Conservation (phyloP, 37 sponge, comb jelly and placozoan species). For the Bolinopsis microptera region DNA sequence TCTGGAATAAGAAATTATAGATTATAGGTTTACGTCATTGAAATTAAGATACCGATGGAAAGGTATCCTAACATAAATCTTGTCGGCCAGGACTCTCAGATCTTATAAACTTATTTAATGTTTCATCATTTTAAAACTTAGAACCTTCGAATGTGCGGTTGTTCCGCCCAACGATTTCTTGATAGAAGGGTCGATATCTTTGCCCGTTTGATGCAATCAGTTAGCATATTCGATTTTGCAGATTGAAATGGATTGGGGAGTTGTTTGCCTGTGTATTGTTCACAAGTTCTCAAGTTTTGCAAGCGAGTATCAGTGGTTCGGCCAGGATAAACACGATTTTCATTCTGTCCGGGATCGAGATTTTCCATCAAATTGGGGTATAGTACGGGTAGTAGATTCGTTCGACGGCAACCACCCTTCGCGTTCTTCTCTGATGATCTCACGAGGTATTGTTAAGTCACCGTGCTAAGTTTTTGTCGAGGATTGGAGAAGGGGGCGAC, state of each 20-base stretch:
- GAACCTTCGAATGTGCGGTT: not conserved
- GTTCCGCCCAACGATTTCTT: conserved; percentile 36
- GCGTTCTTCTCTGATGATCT: too few relatives aligned
- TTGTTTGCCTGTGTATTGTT: not conserved
- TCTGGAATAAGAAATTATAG: too few relatives aligned
- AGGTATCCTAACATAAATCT: too few relatives aligned
- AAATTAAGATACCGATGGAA: too few relatives aligned
- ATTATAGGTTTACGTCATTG: too few relatives aligned
- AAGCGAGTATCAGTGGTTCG: not conserved
- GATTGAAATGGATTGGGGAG: not conserved
- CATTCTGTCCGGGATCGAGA: conserved; percentile 28
- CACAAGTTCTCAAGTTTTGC: not conserved
- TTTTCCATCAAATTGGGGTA: not conserved
- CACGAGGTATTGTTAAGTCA: not conserved
- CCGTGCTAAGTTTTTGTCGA: not conserved
- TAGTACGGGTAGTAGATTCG: not conserved
- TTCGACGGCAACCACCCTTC: too few relatives aligned
- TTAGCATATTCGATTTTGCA: not conserved
- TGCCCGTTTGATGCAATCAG: conserved; percentile 45
- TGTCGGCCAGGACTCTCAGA: too few relatives aligned
- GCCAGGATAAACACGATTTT: conserved; percentile 41
- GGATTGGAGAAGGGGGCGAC: not conserved
- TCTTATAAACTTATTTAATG: too few relatives aligned
- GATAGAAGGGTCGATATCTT: not conserved
- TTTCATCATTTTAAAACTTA: too few relatives aligned